Evolutionary conservation across 2,797 vertebrate genomes (phyloP).

Genomic region (Ispidina picta): DNA sequence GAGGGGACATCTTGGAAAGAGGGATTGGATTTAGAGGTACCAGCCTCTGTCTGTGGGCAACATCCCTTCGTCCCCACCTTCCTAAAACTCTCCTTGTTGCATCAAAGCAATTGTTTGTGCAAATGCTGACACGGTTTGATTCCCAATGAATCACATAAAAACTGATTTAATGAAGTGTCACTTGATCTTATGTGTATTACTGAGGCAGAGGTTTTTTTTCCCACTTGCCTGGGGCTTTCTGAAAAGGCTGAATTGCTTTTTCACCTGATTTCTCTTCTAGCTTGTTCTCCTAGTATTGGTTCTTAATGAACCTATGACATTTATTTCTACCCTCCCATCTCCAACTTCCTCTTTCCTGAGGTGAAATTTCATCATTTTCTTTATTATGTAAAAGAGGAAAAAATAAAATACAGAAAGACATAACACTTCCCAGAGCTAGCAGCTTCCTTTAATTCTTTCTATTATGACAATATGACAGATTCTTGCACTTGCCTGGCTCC

Average conservation of each 20-base stretch:
- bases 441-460: constrained; percentile 67
- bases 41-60: neutral
- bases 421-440: neutral
- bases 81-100: neutral
- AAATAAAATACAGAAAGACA: neutral
- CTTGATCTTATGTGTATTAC: constrained; percentile 10
- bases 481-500: constrained; percentile 29
- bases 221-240: constrained; percentile 28
- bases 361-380: constrained; percentile 40
- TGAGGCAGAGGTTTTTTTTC: neutral
- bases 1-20: neutral
- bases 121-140: neutral
- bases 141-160: neutral
- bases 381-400: neutral
- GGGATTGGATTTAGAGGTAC: neutral
- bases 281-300: neutral
- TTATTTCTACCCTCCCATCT: neutral
- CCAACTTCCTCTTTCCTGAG: constrained; percentile 1
- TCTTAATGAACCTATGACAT: constrained; percentile 20
- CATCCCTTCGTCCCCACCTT: neutral
- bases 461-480: constrained; percentile 76
- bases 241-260: constrained; percentile 37
- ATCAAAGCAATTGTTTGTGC: neutral
- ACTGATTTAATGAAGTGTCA: constrained; percentile 8
- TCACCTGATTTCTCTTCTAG: neutral